Percentiles rank a stretch among this genome's conserved stretches.
phyloP scores from a whole-genome alignment of 2,113 vertebrate genomes.

The Glareola pratincola region DNA sequence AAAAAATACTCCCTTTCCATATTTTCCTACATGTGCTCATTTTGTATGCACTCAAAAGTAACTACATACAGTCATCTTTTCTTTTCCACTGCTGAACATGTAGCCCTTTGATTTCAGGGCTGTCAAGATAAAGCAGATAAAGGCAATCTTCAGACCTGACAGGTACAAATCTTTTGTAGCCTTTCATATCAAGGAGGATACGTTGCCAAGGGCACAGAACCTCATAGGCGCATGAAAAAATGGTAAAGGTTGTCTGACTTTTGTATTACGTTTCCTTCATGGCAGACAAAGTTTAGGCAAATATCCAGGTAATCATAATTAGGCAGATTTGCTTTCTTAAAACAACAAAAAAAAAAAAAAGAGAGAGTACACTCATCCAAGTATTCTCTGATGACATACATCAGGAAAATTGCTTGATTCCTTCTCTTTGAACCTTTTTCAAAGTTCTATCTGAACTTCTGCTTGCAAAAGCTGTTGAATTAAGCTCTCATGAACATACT shows the following conservation, averaged over 20 bases:
- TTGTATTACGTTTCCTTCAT: slow-evolving; percentile 5
- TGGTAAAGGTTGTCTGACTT: slow-evolving; percentile 21
- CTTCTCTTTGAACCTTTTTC: slow-evolving; percentile 47
- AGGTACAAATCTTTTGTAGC: slow-evolving; percentile 51
- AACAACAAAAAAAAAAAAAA: not conserved
- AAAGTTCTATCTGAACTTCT: not conserved
- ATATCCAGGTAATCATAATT: slow-evolving; percentile 45
- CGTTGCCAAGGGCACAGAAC: not conserved
- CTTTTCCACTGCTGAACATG: not conserved
- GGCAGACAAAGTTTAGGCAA: slow-evolving; percentile 42
- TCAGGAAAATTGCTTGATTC: slow-evolving; percentile 29
- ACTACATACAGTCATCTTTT: not conserved
- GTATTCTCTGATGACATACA: slow-evolving; percentile 15
- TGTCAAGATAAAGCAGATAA: slow-evolving; percentile 54
- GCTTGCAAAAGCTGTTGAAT: not conserved
- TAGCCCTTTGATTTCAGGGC: slow-evolving; percentile 42
- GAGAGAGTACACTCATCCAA: not conserved
- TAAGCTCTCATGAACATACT: not conserved
- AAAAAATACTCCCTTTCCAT: not conserved
- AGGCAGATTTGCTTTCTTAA: slow-evolving; percentile 22
- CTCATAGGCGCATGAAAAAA: slow-evolving; percentile 22
- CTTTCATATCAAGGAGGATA: slow-evolving; percentile 5
- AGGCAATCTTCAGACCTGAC: slow-evolving; percentile 28
- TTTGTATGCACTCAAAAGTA: not conserved
- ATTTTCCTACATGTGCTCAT: not conserved